A percentile compares a stretch with the other conserved stretches of the same genome.
Evolutionary conservation across 2,113 vertebrate genomes (phyloP).

Genomic region (Seriola dumerili): DNA sequence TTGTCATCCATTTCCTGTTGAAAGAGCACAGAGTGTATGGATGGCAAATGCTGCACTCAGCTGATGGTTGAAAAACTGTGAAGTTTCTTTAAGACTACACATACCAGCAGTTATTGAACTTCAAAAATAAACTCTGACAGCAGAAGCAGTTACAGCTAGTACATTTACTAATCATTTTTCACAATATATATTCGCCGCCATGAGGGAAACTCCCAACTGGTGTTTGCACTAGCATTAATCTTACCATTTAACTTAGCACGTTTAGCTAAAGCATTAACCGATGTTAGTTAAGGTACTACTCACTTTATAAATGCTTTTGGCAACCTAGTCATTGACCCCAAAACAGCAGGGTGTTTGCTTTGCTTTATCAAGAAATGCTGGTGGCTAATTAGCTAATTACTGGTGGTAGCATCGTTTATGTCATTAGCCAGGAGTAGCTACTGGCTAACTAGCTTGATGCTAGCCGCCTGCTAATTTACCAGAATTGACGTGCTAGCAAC

Average conservation of each 20-base stretch:
- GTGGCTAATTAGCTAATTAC: slow-evolving; percentile 6
- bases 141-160: neutral
- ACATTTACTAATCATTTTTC: neutral
- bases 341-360: neutral
- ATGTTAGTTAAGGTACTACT: neutral
- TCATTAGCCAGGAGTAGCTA: slow-evolving; percentile 27
- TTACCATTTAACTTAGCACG: slow-evolving; percentile 13
- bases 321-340: rapidly evolving
- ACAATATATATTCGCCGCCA: slow-evolving; percentile 19
- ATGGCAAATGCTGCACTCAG: neutral
- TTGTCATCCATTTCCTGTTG: slow-evolving; percentile 96
- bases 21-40: neutral
- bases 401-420: slow-evolving; percentile 24
- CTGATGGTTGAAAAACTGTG: neutral
- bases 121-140: neutral
- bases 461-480: slow-evolving; percentile 28
- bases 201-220: slow-evolving; percentile 40
- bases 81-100: neutral
- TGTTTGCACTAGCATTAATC: slow-evolving; percentile 40
- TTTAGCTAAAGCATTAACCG: neutral
- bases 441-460: slow-evolving; percentile 60
- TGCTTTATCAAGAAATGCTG: neutral
- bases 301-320: rapidly evolving
- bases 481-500: neutral
- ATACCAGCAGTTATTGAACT: neutral